Percentiles rank a stretch among this genome's conserved stretches.
These are phyloP conservation scores for Lasioglossum oenotherae DNA, from an alignment of 2,888 invertebrate species.

Conservation along the genomic window DNA sequence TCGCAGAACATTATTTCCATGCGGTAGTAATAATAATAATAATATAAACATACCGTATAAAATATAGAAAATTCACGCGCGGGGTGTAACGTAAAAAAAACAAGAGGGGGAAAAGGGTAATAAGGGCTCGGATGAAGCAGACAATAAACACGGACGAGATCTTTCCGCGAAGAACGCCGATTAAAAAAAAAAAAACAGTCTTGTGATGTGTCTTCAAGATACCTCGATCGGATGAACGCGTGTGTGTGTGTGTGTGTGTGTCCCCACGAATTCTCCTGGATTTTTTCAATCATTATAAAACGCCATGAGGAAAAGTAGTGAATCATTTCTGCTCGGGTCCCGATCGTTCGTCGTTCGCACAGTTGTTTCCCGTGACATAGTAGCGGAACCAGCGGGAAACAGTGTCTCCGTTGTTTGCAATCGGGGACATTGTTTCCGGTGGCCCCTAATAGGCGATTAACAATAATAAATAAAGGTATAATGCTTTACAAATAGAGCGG, in stretches of 20 bases:
- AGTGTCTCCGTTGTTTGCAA: neutral
- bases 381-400: neutral
- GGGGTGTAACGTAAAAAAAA: slow-evolving; percentile 63
- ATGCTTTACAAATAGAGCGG: slow-evolving; percentile 54
- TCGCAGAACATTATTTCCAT: slow-evolving; percentile 48
- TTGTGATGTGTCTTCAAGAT: slow-evolving; percentile 75
- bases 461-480: slow-evolving; percentile 68
- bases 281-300: slow-evolving; percentile 25
- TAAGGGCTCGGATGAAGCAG: neutral
- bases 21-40: slow-evolving; percentile 33
- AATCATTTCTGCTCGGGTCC: slow-evolving; percentile 21
- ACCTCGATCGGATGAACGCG: slow-evolving; percentile 30
- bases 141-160: slow-evolving; percentile 66
- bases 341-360: slow-evolving; percentile 40
- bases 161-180: slow-evolving; percentile 75
- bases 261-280: slow-evolving; percentile 29
- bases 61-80: slow-evolving; percentile 66
- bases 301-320: slow-evolving; percentile 21
- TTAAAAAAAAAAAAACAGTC: slow-evolving; percentile 78
- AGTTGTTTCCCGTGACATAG: slow-evolving; percentile 41
- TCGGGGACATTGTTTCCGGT: slow-evolving; percentile 9
- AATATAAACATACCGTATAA: slow-evolving; percentile 62
- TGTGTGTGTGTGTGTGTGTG: slow-evolving; percentile 6
- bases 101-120: slow-evolving; percentile 33
- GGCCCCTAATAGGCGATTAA: slow-evolving; percentile 52